phyloP scores from a whole-genome alignment of 2,888 invertebrate species.

The Trichopria drosophilae region DNA sequence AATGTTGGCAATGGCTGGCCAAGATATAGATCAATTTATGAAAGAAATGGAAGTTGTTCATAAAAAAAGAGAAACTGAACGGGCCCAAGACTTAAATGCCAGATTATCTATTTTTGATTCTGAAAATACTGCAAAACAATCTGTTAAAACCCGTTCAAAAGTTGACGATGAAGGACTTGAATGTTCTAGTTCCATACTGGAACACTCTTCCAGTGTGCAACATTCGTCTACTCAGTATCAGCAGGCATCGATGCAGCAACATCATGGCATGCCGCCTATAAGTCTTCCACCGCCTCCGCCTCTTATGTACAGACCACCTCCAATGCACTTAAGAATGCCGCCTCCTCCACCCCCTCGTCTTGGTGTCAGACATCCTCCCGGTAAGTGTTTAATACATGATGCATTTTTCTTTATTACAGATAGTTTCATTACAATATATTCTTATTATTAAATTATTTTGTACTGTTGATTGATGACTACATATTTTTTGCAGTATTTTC shows the following conservation, averaged over 20 bases:
- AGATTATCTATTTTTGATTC: constrained; percentile 57
- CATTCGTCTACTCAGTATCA: constrained; percentile 38
- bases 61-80: constrained; percentile 72
- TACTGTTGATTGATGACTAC: too few species aligned
- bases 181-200: constrained; percentile 39
- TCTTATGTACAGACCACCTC: constrained; percentile 63
- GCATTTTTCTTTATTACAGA: too few species aligned
- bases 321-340: constrained; percentile 59
- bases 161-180: constrained; percentile 40
- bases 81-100: constrained; percentile 66
- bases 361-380: constrained; percentile 62
- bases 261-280: constrained; percentile 55
- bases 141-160: constrained; percentile 39
- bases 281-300: constrained; percentile 63
- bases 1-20: constrained; percentile 86
- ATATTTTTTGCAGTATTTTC: too few species aligned
- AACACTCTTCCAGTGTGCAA: constrained; percentile 39
- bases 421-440: too few species aligned
- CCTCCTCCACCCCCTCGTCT: constrained; percentile 61
- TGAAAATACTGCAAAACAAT: constrained; percentile 43
- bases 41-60: constrained; percentile 89
- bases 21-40: constrained; percentile 91
- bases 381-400: too few species aligned
- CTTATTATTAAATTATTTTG: too few species aligned
- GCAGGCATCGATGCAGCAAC: constrained; percentile 43